Evolutionary conservation across 2,797 vertebrate genomes (phyloP).

Genomic region (Phrynocephalus forsythii): DNA sequence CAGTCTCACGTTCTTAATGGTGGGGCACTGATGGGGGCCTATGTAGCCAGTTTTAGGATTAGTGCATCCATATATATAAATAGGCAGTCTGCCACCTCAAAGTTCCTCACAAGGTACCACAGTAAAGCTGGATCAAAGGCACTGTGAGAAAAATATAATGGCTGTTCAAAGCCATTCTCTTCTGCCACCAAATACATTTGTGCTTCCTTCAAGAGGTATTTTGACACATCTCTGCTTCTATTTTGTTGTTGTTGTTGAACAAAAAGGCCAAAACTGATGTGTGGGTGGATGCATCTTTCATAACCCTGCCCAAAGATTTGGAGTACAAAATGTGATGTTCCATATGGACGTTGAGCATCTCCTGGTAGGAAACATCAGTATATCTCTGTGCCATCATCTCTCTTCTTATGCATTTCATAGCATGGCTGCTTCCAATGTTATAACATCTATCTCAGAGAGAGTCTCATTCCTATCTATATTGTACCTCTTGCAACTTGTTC

Average conservation of each 20-base stretch:
- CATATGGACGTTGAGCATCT: too few relatives aligned
- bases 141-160: background rate
- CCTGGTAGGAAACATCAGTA: too few relatives aligned
- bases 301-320: background rate
- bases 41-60: background rate
- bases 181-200: background rate
- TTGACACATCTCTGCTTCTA: too few relatives aligned
- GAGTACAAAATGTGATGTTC: background rate
- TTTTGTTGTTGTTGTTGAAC: background rate
- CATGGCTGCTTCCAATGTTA: rapidly evolving
- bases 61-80: background rate
- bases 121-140: too few relatives aligned
- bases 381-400: background rate
- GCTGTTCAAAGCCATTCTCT: background rate
- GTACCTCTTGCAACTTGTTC: too few relatives aligned
- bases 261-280: background rate
- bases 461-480: rapidly evolving
- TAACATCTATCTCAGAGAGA: background rate
- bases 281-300: background rate
- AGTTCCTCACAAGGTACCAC: background rate
- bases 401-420: background rate
- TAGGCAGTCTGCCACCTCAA: background rate
- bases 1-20: background rate
- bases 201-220: background rate
- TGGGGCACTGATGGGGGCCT: background rate